Evolutionary conservation across 2,113 vertebrate genomes (phyloP).

Genomic region (Eptatretus burgeri): DNA sequence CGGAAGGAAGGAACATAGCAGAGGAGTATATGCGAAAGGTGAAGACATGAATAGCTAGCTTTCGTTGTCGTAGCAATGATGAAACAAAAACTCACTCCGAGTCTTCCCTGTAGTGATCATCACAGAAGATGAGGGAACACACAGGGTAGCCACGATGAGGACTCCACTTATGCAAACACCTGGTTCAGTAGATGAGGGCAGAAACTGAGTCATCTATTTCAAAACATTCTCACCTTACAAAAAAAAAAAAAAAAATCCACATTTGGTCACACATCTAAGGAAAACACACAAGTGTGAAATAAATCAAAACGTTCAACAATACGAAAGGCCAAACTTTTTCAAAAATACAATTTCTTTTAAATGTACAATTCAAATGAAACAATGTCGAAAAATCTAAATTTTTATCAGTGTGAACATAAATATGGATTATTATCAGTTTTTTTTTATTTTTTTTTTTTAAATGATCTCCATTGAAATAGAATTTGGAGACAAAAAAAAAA

Average conservation of each 20-base stretch:
- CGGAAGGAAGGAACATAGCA: too few species aligned
- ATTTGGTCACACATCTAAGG: not conserved
- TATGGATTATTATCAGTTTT: too few species aligned
- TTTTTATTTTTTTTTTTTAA: too few species aligned
- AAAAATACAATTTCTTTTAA: not conserved
- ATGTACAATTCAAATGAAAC: too few species aligned
- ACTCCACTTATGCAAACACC: conserved; percentile 77
- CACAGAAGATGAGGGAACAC: conserved; percentile 82
- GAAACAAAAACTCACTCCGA: conserved; percentile 44
- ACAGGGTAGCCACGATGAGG: conserved; percentile 61
- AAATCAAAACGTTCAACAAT: not conserved
- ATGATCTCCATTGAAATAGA: too few species aligned
- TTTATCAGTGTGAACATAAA: too few species aligned
- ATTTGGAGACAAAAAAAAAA: too few species aligned
- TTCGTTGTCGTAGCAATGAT: too few species aligned
- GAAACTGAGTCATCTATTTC: conserved; percentile 2
- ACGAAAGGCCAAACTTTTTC: not conserved
- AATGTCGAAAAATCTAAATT: too few species aligned
- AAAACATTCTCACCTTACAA: conserved; percentile 1
- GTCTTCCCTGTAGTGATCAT: conserved; percentile 94
- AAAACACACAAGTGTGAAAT: not conserved
- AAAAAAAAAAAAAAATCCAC: too few species aligned
- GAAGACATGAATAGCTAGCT: too few species aligned
- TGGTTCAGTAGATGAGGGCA: conserved; percentile 13
- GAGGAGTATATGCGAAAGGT: too few species aligned